These are phyloP conservation scores for Daubentonia madagascariensis DNA, from an alignment of 2,113 vertebrate species.

Conservation along the genomic window DNA sequence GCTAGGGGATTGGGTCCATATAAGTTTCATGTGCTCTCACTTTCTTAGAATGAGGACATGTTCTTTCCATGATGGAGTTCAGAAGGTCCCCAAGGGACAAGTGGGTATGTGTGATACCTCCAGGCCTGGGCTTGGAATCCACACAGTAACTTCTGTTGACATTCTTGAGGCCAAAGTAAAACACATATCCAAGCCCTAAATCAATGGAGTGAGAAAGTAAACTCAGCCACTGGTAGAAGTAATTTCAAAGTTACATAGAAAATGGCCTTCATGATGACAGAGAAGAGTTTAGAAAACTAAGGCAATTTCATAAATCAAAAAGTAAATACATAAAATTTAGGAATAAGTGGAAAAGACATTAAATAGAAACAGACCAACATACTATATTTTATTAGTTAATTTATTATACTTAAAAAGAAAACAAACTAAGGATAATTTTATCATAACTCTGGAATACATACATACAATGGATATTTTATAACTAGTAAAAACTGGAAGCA, in stretches of 20 bases:
- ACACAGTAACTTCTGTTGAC: background rate
- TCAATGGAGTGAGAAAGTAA: background rate
- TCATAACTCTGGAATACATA: background rate
- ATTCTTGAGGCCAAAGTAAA: background rate
- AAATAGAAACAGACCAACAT: background rate
- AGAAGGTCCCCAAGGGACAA: background rate
- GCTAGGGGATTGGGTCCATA: background rate
- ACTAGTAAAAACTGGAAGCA: background rate
- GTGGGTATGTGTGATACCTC: background rate
- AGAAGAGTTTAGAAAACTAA: background rate
- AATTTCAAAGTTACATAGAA: background rate
- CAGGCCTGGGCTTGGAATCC: background rate
- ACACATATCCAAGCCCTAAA: background rate
- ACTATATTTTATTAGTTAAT: background rate
- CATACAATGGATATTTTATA: background rate
- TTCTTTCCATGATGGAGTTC: background rate
- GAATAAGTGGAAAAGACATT: background rate
- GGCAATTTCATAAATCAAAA: background rate
- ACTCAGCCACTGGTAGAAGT: background rate
- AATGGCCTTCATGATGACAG: background rate
- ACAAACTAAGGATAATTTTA: background rate
- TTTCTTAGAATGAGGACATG: background rate
- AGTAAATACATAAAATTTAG: background rate
- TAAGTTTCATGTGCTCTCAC: background rate
- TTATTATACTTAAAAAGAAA: background rate